phyloP scores from a whole-genome alignment of 2,797 vertebrate species.

The Rhinophrynus dorsalis region DNA sequence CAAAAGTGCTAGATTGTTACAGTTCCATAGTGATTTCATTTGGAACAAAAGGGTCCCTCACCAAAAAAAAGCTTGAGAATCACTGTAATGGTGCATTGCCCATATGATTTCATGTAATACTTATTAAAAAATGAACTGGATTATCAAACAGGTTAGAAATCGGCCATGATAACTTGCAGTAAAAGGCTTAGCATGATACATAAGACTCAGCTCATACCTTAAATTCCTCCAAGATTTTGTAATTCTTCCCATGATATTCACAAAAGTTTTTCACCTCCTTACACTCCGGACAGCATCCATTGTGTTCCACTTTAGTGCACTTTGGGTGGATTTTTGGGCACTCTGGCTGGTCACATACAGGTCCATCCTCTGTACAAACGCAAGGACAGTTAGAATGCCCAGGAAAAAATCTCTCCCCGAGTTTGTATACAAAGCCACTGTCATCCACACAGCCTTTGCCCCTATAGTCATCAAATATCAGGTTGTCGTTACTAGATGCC shows the following conservation, averaged over 20 bases:
- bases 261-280: constrained; percentile 99
- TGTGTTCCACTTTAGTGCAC: constrained; percentile 98
- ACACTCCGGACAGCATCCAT: constrained; percentile 98
- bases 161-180: too few species aligned
- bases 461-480: constrained; percentile 97
- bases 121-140: too few species aligned
- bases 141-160: too few species aligned
- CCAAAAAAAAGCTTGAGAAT: too few species aligned
- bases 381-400: constrained; percentile 99
- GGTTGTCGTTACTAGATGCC: constrained; percentile 84
- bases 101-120: too few species aligned
- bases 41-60: too few species aligned
- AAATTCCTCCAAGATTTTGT: constrained; percentile 98
- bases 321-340: constrained; percentile 98
- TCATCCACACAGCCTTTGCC: constrained; percentile 98
- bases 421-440: constrained; percentile 98
- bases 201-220: constrained; percentile 79
- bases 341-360: constrained; percentile 96
- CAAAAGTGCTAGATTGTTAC: too few species aligned
- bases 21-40: too few species aligned
- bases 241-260: constrained; percentile 96
- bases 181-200: too few species aligned
- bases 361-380: constrained; percentile 96
- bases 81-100: too few species aligned
- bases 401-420: constrained; percentile 96